Base-by-base conservation (phyloP, 2,888 invertebrate species). In the Athalia circularis region DNA sequence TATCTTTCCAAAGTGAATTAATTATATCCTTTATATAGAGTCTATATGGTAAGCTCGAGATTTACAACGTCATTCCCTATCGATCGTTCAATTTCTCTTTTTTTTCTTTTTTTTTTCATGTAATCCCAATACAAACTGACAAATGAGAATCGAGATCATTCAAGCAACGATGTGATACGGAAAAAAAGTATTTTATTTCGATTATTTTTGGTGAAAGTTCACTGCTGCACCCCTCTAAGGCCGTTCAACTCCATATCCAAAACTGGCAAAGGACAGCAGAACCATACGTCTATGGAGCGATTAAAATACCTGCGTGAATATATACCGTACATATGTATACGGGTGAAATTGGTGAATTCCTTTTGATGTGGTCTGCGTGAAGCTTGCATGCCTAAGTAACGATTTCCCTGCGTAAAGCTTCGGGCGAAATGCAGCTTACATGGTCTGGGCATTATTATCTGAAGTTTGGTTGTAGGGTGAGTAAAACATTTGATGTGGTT, bases 401-500 rank as follows among this genome's bases (percentile, higher is more conserved):
- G 13, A 4, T 3, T 3, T 54, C 70, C 48, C 13, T 15, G 45
- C 45, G 50, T 11, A 70, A 45, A 13, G 54, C 59, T 75, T 11
- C 48, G 15, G 64, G 82, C 80, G 77, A 79, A 82, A 45, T 67
- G 75, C 52, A 70, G 82, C 83, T 83, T 80, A 82, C 81, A 81
- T 80, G 77, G 80, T 65, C 59, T 48, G 65, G 72, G 61, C 78
- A 82, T 82, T 83, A 83, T 83, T 80, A 79, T 79, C 79, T 79
- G 77, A 77, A 68, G 80, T 83, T 82, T 86, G 85, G 85, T 2
- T 29, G 83, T 83, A 84, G 83, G 76, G 80, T 83, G 81, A 77
- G 82, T 79, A 80, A 81, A 79, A 79, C 84, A 84, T 84, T 85
- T 85, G 83, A 85, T 82, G 85, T 83, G 86, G 84, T 80, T 83